Evolutionary conservation across 1,140 invertebrate genomes (phyloP), one percentile per base, ranked within the genome.

Genomic region (Chionoecetes opilio): DNA sequence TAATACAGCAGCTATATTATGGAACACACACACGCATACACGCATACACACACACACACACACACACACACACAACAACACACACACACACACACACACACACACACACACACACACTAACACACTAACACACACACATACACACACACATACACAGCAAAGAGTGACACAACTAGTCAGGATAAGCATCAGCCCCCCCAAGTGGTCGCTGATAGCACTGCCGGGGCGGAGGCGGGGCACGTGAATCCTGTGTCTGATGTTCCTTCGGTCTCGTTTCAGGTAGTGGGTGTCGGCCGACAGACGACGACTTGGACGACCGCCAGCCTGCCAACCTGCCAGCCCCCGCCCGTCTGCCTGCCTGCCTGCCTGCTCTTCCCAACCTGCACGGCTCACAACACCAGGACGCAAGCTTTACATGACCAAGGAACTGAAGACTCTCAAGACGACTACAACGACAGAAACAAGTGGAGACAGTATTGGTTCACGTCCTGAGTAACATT

Each of bases 61-160:
- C 41, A 46, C 41, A n/a, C n/a, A n/a, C n/a, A n/a, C n/a, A n/a
- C n/a, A n/a, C n/a, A n/a, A n/a, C n/a, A n/a, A n/a, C n/a, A n/a
- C n/a, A n/a, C n/a, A n/a, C n/a, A 11, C 63, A 11, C 63, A 75
- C 63, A 11, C 63, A 75, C 8, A 53, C 46, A 75, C 63, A 75
- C 63, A 75, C 63, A 75, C 63, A 75, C 63, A 75, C 63, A 75
- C 63, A 75, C 63, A 75, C 63, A 75, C 63, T n/a, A 17, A 75
- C 63, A 75, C 63, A 75, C 63, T n/a, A 17, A 75, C 63, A 75
- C 63, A 75, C 63, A 75, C 63, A 63, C 53, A 63, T 21, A 75
- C 63, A 75, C 63, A 75, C 63, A 75, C 63, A 9, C 11, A 17
- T 53, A 53, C 21, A 9, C 46, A 53, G 21, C 46, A 53, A 53